Base-by-base conservation (phyloP, 1,140 invertebrate genomes). In the Onthophagus taurus region DNA sequence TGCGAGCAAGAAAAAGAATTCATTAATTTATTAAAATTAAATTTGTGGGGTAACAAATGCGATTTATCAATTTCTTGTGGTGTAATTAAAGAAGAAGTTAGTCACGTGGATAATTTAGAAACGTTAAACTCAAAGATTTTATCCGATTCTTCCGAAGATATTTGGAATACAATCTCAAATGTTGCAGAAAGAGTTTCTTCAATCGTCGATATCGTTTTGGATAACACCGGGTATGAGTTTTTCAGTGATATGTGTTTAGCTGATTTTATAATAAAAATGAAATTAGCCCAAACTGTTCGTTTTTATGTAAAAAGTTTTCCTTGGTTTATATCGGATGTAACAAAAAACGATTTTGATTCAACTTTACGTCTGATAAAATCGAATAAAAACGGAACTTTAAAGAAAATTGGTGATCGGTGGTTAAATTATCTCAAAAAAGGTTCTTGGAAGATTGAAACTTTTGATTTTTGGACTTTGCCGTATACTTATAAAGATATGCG, bases 301-400 rank as follows among this genome's bases (percentile, higher is more conserved):
- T 86, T 98, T 53, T 81, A 95, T 63, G 80, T 83, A 0, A 99
- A 99, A 72, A 69, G 72, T 5, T 82, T 91, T 50, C 93, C 95
- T 0, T 99, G 96, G 96, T 99, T 89, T 64, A 80, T 99, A 1
- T 97, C 94, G 6, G 96, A 99, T 66, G 83, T 84, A 1, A 89
- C 79, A 4, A 51, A 52, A 14, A 56, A 65, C 4, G 95, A 98
- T 69, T 82, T 95, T 38, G 49, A 75, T 50, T 91, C 80, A 80
- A 74, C 75, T 0, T 48, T 82, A 11, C 46, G 74, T 9, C 58
- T 63, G 24, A 61, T 78, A 48, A 50, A 47, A 14, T 55, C 61
- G 13, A 64, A 68, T 19, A 4, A 55, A 2, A 51, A 67, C 47
- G 43, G 57, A 26, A 36, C 55, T 31, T 42, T 72, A 16, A 48